Evolutionary conservation across 2,113 vertebrate genomes (phyloP), one percentile per base, ranked within the genome.

Genomic region (Regulus satrapa): DNA sequence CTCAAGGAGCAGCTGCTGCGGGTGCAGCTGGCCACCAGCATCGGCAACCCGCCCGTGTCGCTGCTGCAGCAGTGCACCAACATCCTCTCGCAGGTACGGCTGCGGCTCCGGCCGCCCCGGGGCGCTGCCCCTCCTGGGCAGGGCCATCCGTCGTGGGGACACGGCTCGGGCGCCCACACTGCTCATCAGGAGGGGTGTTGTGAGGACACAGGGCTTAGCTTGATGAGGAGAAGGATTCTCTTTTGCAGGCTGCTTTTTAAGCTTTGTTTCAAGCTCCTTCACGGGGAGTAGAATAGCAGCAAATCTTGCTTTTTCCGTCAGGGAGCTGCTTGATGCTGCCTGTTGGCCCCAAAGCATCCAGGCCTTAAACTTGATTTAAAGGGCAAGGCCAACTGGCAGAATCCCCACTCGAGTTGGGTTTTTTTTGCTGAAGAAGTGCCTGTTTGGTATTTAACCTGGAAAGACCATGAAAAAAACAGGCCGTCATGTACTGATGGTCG

Each of bases 1-100:
- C 99, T 99, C 97, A 99, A 99, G 87, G 99, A 99, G 73, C 99
- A 99, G 92, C 97, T 99, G 80, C 98, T 99, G 79, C 95, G 99
- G 68, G 99, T 99, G 14, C 99, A 99, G 75, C 98, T 99, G 6
- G 99, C 99, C 29, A 99, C 99, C 4, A 99, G 98, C 91, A 98
- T 99, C 4, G 99, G 99, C 66, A 99, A 99, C 91, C 99, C 99
- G 1, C 99, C 99, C 0, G 99, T 99, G 41, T 99, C 99, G 1
- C 98, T 99, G 95, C 98, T 99, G 89, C 99, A 99, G 89, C 99
- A 99, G 94, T 99, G 99, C 96, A 99, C 99, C 98, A 99, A 99
- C 98, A 99, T 99, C 95, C 98, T 99, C 25, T 99, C 99, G 1
- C 99, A 99, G 99, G 99, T 99, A 98, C 12, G 4, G 77, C 46